Percentiles rank a stretch among this genome's conserved stretches.
phyloP scores from a whole-genome alignment of 2,888 invertebrate genomes.

The Heliconius charithonia region DNA sequence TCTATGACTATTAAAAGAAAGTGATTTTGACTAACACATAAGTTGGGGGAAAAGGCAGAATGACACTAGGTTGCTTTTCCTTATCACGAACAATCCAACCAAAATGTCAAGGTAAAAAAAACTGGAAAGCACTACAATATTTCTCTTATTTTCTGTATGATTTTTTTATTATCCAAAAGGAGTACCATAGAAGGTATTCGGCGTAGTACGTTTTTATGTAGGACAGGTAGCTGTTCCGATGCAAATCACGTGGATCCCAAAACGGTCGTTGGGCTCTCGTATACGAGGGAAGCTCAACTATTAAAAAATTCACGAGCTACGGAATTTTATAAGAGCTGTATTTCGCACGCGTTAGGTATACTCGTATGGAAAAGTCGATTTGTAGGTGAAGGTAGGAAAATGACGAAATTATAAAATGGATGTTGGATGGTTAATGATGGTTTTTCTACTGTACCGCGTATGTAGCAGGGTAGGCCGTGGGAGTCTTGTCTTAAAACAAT shows the following conservation, averaged over 20 bases:
- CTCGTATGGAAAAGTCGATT: conserved; percentile 1
- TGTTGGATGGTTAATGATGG: neutral
- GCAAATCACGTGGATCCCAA: conserved; percentile 42
- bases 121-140: neutral
- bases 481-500: too few relatives aligned
- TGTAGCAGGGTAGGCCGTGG: too few relatives aligned
- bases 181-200: conserved; percentile 17
- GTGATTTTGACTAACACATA: too few relatives aligned
- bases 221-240: conserved; percentile 29
- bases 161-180: neutral
- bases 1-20: neutral
- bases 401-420: neutral
- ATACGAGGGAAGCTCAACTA: conserved; percentile 36
- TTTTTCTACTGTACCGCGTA: too few relatives aligned
- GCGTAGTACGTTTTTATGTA: conserved; percentile 8
- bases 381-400: neutral
- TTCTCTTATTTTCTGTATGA: neutral
- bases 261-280: conserved; percentile 34
- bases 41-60: neutral
- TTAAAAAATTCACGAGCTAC: conserved; percentile 44
- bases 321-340: conserved; percentile 42
- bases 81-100: neutral
- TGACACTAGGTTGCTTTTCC: neutral
- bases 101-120: neutral
- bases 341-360: conserved; percentile 28